Base-by-base conservation (phyloP, 2,888 invertebrate genomes). In the Disparrhopalites patrizii region DNA sequence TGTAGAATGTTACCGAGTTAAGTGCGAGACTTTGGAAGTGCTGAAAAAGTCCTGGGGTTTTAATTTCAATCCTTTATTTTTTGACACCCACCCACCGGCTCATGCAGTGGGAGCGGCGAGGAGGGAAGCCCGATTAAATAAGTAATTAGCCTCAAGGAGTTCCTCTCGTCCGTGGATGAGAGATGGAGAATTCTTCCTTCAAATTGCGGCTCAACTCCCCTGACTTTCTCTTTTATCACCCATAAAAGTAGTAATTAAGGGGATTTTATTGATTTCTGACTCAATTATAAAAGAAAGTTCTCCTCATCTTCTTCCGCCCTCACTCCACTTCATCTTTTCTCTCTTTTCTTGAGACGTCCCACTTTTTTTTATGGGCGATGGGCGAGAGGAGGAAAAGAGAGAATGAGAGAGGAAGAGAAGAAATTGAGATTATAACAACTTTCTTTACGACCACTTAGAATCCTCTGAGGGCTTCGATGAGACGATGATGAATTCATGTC, bases 41-140 rank as follows among this genome's bases (percentile, higher is more conserved):
- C n/a, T n/a, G n/a, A n/a, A n/a, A n/a, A n/a, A 28, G 20, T 58
- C 58, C 50, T 50, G 30, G 50, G 50, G 60, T 61, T 61, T 61
- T 61, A n/a, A 61, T 61, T 61, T 61, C 60, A 61, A 50, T 50
- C 50, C 36, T 23, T n/a, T n/a, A n/a, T n/a, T n/a, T n/a, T 30
- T 47, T 61, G 60, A 61, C 60, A 61, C 60, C 58, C 60, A 47
- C 60, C 60, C 60, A 61, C 60, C 31, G 60, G 50, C 51, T 61
- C 31, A 38, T 54, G 54, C 27, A 54, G 23, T 36, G 8, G 5
- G n/a, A 43, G 28, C 25, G 13, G 27, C 30, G 33, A 50, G 60
- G 50, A 61, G 50, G 25, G 23, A 28, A 3, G 4, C 55, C 30
- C 50, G 60, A 50, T 61, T 61, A 61, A 61, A 43, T 43, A 50